These are phyloP conservation scores for Parelbella ahira DNA, from an alignment of 2,888 invertebrate genomes.

Conservation along the genomic window DNA sequence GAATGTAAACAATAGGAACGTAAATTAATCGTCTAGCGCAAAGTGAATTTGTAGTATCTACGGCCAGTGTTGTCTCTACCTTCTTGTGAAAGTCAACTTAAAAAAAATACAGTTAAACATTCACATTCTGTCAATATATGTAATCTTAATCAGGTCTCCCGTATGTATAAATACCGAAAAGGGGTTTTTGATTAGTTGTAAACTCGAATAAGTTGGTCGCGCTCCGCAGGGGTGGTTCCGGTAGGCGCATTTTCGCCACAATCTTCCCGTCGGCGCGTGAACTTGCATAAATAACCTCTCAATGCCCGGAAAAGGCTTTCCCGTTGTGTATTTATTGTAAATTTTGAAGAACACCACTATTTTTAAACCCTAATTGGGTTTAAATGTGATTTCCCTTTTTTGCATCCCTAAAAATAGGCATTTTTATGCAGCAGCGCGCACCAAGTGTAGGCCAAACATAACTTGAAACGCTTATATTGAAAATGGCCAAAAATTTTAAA, in stretches of 20 bases:
- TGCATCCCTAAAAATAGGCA: constrained; percentile 9
- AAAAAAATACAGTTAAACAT: too few relatives aligned
- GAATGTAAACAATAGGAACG: background rate
- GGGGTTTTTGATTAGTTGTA: constrained; percentile 1
- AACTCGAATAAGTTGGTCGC: constrained; percentile 13
- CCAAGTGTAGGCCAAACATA: constrained; percentile 17
- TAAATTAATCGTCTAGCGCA: too few relatives aligned
- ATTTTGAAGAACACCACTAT: constrained; percentile 23
- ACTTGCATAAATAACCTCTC: constrained; percentile 21
- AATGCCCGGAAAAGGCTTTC: constrained; percentile 26
- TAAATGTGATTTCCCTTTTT: constrained; percentile 25
- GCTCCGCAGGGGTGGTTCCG: constrained; percentile 27
- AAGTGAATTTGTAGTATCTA: too few relatives aligned
- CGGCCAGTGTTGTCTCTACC: too few relatives aligned
- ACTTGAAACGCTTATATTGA: too few relatives aligned
- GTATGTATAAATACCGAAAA: background rate
- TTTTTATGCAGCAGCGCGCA: constrained; percentile 18
- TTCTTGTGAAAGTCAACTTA: too few relatives aligned
- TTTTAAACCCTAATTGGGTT: constrained; percentile 21
- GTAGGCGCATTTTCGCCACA: constrained; percentile 73
- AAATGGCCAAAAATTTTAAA: background rate
- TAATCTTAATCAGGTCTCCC: background rate
- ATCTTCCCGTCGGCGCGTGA: constrained; percentile 55
- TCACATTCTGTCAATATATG: background rate
- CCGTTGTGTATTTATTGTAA: constrained; percentile 25